Evolutionary conservation across 2,113 vertebrate species (phyloP).

Genomic region (Caracal caracal): DNA sequence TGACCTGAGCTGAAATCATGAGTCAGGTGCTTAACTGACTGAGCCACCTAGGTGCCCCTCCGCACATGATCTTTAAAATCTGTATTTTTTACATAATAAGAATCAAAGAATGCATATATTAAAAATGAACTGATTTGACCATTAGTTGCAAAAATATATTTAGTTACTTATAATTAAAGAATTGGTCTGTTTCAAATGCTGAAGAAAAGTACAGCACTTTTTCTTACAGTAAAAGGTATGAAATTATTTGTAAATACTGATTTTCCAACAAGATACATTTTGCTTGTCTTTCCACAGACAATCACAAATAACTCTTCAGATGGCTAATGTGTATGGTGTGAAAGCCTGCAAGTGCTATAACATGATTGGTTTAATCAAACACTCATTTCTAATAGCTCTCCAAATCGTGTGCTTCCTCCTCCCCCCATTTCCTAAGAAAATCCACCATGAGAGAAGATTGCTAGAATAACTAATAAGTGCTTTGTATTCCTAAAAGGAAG

Average conservation of each 20-base stretch:
- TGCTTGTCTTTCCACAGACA: neutral
- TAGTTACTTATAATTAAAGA: neutral
- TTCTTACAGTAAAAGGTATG: neutral
- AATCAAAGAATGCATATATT: neutral
- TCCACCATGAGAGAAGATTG: neutral
- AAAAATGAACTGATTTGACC: neutral
- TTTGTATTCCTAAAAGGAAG: constrained; percentile 45
- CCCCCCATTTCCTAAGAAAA: constrained; percentile 36
- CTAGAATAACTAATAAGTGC: constrained; percentile 25
- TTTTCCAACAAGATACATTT: neutral
- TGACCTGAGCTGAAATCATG: too few species aligned
- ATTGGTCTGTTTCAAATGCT: neutral
- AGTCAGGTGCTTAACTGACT: too few species aligned
- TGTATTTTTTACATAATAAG: neutral
- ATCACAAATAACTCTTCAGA: neutral
- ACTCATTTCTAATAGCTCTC: neutral
- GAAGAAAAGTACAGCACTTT: neutral
- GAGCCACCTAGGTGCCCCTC: neutral
- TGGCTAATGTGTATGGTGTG: neutral
- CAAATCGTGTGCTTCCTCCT: neutral
- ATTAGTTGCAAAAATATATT: neutral
- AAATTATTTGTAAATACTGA: constrained; percentile 21
- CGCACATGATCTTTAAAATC: neutral
- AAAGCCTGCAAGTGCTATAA: neutral
- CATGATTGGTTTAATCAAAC: constrained; percentile 50